Conservation (phyloP, 2,797 vertebrate species). For the Sylvia borin region DNA sequence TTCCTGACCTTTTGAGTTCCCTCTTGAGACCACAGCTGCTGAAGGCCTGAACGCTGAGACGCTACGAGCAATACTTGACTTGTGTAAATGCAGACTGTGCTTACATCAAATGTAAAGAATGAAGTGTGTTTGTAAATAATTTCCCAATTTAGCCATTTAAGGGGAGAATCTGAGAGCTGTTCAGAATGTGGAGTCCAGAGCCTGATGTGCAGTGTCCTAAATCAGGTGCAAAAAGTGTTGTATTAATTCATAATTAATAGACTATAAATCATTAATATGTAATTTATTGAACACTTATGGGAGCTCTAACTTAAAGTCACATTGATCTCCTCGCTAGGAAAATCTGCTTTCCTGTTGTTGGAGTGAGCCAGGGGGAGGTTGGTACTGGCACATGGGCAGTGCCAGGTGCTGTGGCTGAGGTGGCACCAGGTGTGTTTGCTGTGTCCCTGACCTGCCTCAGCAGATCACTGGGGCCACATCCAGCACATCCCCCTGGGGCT, state of each 20-base stretch:
- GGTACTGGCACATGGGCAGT: fast-evolving
- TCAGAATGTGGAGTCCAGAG: neutral
- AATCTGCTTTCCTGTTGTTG: neutral
- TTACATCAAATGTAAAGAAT: neutral
- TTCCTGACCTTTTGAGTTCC: conserved; percentile 17
- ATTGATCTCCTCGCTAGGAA: conserved; percentile 20
- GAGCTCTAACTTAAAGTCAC: neutral
- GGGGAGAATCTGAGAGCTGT: neutral
- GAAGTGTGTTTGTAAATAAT: neutral
- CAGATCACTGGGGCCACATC: neutral
- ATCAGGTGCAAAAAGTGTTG: neutral
- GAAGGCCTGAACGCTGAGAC: neutral
- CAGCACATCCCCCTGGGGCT: neutral
- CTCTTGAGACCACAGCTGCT: neutral
- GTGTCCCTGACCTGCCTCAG: neutral
- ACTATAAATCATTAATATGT: conserved; percentile 8
- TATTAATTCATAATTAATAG: conserved; percentile 54
- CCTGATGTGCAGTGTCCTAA: neutral
- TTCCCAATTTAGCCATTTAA: neutral
- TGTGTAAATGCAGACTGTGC: neutral
- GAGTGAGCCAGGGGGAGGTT: neutral
- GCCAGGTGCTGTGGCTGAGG: neutral
- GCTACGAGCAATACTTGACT: neutral
- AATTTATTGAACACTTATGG: neutral
- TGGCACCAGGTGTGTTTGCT: neutral